Percentiles rank a stretch among this genome's conserved stretches.
Evolutionary conservation across 2,113 vertebrate species (phyloP).

Genomic region (Puma concolor): DNA sequence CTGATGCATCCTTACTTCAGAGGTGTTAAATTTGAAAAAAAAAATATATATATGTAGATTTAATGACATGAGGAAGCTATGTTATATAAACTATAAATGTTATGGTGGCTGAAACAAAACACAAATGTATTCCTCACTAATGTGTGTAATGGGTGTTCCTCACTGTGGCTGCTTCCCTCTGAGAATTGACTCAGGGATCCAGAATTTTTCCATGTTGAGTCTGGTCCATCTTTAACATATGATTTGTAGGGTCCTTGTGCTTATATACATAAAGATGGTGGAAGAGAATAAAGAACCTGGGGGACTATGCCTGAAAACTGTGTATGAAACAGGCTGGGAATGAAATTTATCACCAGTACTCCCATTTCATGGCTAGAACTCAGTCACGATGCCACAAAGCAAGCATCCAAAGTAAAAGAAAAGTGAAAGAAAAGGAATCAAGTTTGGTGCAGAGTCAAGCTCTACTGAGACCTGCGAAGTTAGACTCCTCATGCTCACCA

Average conservation of each 20-base stretch:
- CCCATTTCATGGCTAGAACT: not conserved
- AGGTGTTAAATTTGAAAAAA: not conserved
- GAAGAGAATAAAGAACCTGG: not conserved
- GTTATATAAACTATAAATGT: not conserved
- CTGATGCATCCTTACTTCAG: not conserved
- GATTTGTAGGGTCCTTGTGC: not conserved
- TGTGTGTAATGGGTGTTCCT: not conserved
- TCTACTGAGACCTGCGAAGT: not conserved
- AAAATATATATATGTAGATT: not conserved
- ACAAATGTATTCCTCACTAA: not conserved
- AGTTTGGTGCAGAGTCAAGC: not conserved
- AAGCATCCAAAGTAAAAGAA: not conserved
- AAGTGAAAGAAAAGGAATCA: not conserved
- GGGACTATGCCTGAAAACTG: not conserved
- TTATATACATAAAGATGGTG: not conserved
- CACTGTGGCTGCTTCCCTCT: not conserved
- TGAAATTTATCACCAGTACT: not conserved
- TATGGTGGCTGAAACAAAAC: not conserved
- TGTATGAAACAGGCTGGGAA: not conserved
- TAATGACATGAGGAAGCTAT: not conserved
- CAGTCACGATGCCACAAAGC: not conserved
- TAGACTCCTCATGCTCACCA: fast-evolving
- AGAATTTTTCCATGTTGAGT: not conserved
- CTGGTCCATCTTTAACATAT: not conserved
- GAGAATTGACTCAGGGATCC: not conserved